These are phyloP conservation scores for Hedychridium roseum DNA, from an alignment of 2,888 invertebrate genomes.

Conservation along the genomic window DNA sequence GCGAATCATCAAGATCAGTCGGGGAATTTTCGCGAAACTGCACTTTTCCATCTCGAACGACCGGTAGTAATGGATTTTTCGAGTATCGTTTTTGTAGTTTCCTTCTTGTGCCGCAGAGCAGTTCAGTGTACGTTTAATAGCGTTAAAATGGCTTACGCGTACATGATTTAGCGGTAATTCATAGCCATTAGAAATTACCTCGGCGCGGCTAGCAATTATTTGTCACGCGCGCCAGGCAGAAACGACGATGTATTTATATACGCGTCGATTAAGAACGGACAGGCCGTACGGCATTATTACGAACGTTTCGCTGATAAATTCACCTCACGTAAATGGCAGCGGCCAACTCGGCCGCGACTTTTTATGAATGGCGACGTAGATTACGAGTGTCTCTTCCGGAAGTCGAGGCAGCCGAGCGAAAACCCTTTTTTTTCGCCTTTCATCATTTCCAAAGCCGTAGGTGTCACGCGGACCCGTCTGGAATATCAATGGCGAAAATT, in stretches of 20 bases:
- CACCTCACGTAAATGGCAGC: slow-evolving; percentile 10
- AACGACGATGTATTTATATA: slow-evolving; percentile 12
- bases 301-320: slow-evolving; percentile 8
- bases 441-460: slow-evolving; percentile 5
- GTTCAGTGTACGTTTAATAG: too few species aligned
- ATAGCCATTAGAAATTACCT: too few species aligned
- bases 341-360: slow-evolving; percentile 6
- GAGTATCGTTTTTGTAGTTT: too few species aligned
- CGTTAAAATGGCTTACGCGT: too few species aligned
- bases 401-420: slow-evolving; percentile 16
- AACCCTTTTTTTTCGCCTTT: slow-evolving; percentile 16
- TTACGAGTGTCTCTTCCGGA: slow-evolving; percentile 16
- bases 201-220: slow-evolving; percentile 4
- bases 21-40: background rate
- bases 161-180: too few species aligned
- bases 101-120: too few species aligned
- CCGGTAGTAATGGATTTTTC: too few species aligned
- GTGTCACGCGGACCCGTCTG: background rate
- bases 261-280: slow-evolving; percentile 3
- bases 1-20: slow-evolving; percentile 10
- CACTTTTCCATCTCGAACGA: too few species aligned
- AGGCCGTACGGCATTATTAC: slow-evolving; percentile 3
- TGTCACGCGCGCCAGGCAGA: slow-evolving; percentile 12
- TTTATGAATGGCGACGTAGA: slow-evolving; percentile 8
- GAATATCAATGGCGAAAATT: slow-evolving; percentile 17